Conservation (phyloP, 1,140 invertebrate species). For the Saccostrea echinata region DNA sequence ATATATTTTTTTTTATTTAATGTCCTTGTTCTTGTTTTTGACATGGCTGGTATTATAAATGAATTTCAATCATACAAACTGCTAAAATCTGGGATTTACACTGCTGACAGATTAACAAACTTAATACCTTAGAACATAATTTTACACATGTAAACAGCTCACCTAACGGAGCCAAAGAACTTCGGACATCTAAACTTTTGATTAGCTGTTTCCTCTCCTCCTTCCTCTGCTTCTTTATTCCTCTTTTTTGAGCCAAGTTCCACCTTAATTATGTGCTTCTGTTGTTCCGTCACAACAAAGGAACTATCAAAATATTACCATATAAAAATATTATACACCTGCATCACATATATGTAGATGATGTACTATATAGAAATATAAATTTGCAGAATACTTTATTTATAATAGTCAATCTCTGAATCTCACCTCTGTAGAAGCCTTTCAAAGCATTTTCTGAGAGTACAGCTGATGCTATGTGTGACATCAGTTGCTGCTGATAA, state of each 20-base stretch:
- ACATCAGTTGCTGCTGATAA: constrained; percentile 2
- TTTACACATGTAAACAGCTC: not conserved
- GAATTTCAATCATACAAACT: no score
- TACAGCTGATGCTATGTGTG: not conserved
- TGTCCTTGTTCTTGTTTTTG: no score
- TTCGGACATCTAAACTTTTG: constrained; percentile 56
- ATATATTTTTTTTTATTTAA: no score
- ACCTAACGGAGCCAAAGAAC: constrained; percentile 53
- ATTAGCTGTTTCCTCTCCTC: constrained; percentile 43
- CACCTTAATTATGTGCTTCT: constrained; percentile 51
- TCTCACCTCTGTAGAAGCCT: constrained; percentile 2
- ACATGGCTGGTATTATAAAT: no score
- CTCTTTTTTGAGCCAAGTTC: constrained; percentile 56
- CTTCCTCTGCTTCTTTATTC: constrained; percentile 38
- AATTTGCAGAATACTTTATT: not conserved
- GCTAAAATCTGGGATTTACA: no score
- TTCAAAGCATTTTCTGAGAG: constrained; percentile 15
- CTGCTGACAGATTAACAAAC: no score
- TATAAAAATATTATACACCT: not conserved
- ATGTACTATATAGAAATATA: not conserved
- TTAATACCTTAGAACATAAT: not conserved
- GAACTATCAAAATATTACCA: constrained; percentile 38
- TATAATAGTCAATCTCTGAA: no score
- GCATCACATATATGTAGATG: not conserved
- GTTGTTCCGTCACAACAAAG: constrained; percentile 51